phyloP scores from a whole-genome alignment of 2,113 vertebrate species.

The Loxodonta africana region DNA sequence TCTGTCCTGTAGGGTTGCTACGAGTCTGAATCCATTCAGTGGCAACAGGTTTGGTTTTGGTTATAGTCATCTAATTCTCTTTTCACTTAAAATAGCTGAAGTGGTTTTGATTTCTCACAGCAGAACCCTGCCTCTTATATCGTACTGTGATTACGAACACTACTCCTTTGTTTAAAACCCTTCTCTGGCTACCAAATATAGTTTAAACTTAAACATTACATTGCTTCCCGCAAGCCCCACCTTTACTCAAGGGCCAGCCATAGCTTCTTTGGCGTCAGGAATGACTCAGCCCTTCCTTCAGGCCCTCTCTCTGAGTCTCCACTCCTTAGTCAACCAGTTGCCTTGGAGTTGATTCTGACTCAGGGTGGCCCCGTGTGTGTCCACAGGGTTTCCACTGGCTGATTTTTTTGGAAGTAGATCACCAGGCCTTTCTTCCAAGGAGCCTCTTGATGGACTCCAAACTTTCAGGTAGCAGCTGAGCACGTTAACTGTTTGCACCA shows the following conservation, averaged over 20 bases:
- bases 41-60: no score
- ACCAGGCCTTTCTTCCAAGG: background rate
- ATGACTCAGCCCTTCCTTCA: background rate
- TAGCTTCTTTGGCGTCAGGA: background rate
- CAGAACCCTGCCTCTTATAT: background rate
- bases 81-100: background rate
- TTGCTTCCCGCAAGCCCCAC: background rate
- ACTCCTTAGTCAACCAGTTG: background rate
- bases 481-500: no score
- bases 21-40: no score
- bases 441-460: no score
- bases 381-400: background rate
- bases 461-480: no score
- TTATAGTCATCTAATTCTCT: background rate
- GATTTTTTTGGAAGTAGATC: background rate
- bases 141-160: background rate
- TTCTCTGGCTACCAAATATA: background rate
- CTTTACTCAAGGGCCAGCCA: background rate
- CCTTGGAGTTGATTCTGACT: background rate
- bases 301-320: background rate
- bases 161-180: background rate
- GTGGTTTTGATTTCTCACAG: slow-evolving; percentile 10
- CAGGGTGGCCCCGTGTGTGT: background rate
- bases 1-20: no score
- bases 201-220: background rate